Percentiles rank a stretch among this genome's conserved stretches.
Conservation (phyloP, 2,888 invertebrate species). For the Hypomecis atomaria region DNA sequence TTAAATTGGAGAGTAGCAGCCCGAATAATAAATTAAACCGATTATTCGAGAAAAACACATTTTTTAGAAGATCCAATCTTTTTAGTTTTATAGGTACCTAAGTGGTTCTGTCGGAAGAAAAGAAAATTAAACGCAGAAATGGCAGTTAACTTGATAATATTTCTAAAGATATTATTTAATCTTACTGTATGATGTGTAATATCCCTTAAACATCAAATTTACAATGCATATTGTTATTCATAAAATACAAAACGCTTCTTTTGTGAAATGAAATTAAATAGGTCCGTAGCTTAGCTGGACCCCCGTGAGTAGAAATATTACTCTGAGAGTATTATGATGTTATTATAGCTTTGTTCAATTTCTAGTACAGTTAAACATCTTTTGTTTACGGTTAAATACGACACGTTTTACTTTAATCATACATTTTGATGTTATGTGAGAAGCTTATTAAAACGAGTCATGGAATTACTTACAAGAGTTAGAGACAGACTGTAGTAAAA, state of each 20-base stretch:
- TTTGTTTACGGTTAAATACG: constrained; percentile 30
- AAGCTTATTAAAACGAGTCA: constrained; percentile 1
- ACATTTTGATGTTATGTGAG: constrained; percentile 17
- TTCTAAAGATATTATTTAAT: constrained; percentile 9
- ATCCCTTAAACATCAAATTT: constrained; percentile 22
- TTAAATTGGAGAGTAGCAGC: constrained; percentile 4
- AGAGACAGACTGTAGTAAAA: background rate
- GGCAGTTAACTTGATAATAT: background rate
- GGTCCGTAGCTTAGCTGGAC: constrained; percentile 30
- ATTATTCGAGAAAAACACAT: background rate
- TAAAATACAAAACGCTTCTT: constrained; percentile 36
- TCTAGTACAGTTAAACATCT: constrained; percentile 29
- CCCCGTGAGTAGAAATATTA: constrained; percentile 39
- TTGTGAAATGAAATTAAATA: constrained; percentile 39
- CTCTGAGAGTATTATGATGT: constrained; percentile 32
- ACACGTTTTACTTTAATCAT: constrained; percentile 28
- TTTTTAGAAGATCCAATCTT: too few relatives aligned
- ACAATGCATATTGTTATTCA: constrained; percentile 19
- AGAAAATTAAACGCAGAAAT: background rate
- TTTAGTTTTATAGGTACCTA: too few relatives aligned
- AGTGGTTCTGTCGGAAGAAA: too few relatives aligned
- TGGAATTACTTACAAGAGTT: background rate
- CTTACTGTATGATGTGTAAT: constrained; percentile 15
- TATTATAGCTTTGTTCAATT: constrained; percentile 36
- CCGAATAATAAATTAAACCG: background rate